phyloP scores from a whole-genome alignment of 2,113 vertebrate genomes.

The Anser brachyrhynchus region DNA sequence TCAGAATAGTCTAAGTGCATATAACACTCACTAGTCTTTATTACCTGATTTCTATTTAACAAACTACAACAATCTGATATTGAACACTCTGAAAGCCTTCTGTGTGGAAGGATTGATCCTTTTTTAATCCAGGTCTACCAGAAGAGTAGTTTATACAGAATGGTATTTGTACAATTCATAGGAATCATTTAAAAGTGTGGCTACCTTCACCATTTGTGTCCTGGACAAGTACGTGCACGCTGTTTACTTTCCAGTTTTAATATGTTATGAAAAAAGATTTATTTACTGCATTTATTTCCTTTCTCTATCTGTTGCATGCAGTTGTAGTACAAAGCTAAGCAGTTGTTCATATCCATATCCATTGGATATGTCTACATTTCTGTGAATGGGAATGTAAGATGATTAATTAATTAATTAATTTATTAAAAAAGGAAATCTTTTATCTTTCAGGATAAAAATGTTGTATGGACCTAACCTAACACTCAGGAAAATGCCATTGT shows the following conservation, averaged over 20 bases:
- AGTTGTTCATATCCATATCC: neutral
- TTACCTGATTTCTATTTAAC: neutral
- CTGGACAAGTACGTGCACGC: neutral
- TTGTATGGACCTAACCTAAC: neutral
- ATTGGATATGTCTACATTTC: neutral
- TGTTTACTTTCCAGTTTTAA: neutral
- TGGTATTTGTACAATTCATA: neutral
- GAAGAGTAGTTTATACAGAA: neutral
- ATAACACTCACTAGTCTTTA: neutral
- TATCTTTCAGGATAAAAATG: neutral
- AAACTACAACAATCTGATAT: neutral
- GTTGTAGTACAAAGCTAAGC: neutral
- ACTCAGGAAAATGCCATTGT: neutral
- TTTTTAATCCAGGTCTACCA: neutral
- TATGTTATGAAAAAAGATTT: neutral
- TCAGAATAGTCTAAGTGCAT: neutral
- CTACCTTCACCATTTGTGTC: neutral
- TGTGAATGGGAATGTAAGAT: neutral
- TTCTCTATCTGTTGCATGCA: neutral
- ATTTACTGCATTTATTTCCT: neutral
- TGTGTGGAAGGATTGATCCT: neutral
- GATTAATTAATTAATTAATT: neutral
- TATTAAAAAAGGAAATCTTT: too few relatives aligned
- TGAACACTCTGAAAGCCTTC: neutral
- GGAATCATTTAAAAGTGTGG: neutral